These are phyloP conservation scores for Drepana arcuata DNA, from an alignment of 1,140 invertebrate species.

Conservation along the genomic window DNA sequence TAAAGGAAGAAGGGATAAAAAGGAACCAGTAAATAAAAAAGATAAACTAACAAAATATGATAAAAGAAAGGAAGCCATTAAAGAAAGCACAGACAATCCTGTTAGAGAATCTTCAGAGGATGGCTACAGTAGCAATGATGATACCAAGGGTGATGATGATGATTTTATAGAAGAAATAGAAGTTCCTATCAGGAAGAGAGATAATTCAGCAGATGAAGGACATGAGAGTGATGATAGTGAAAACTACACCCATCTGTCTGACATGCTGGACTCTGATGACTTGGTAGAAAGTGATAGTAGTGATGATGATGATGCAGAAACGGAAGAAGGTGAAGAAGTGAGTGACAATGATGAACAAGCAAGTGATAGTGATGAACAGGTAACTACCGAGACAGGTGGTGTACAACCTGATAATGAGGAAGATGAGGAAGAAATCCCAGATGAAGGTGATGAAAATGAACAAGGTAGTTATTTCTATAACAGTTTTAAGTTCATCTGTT, in stretches of 20 bases:
- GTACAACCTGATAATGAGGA: conserved; percentile 8
- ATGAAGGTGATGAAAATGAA: conserved; percentile 15
- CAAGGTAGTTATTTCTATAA: too few species aligned
- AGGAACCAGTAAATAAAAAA: conserved; percentile 24
- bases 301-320: conserved; percentile 23
- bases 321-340: conserved; percentile 6
- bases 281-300: conserved; percentile 37
- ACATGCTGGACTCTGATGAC: conserved; percentile 50
- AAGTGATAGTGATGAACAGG: conserved; percentile 11
- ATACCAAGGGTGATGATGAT: conserved; percentile 12
- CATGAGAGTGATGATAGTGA: conserved; percentile 46
- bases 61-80: conserved; percentile 20
- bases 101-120: conserved; percentile 46
- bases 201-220: conserved; percentile 40
- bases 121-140: conserved; percentile 46
- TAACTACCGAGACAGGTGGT: too few species aligned
- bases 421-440: conserved; percentile 10
- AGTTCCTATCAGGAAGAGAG: conserved; percentile 32
- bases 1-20: conserved; percentile 21
- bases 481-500: too few species aligned
- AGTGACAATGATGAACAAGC: conserved; percentile 19
- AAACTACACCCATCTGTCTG: conserved; percentile 53
- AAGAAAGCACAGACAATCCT: conserved; percentile 20
- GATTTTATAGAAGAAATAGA: conserved; percentile 46
- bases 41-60: conserved; percentile 9